Evolutionary conservation across 2,888 invertebrate species (phyloP).

Genomic region (Herminia tarsipennalis): DNA sequence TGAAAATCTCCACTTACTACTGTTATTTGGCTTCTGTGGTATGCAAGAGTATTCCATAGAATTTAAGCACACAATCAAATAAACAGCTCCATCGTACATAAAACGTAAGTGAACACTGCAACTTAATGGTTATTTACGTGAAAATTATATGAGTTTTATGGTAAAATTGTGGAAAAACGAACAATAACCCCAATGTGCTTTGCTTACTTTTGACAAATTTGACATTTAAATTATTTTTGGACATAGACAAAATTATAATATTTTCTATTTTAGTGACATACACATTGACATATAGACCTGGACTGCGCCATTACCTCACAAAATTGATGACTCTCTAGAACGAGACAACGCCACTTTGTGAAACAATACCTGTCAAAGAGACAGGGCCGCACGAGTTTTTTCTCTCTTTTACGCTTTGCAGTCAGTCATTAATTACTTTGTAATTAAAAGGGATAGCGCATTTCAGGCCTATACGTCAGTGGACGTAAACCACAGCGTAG

Average conservation of each 20-base stretch:
- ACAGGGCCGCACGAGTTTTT: no score
- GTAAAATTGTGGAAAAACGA: constrained; percentile 47
- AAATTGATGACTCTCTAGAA: no score
- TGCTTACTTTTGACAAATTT: constrained; percentile 55
- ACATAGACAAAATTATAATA: constrained; percentile 18
- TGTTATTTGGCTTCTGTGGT: constrained; percentile 64
- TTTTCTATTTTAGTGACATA: no score
- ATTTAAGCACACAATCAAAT: constrained; percentile 59
- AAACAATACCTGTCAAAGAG: no score
- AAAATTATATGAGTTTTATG: constrained; percentile 33
- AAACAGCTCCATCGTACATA: constrained; percentile 59
- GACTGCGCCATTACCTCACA: no score
- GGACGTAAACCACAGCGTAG: no score
- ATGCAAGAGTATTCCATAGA: constrained; percentile 73
- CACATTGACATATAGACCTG: no score
- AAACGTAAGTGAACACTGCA: constrained; percentile 30
- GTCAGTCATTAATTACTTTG: no score
- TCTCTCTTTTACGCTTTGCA: no score
- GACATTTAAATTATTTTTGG: constrained; percentile 5
- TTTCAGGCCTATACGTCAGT: no score
- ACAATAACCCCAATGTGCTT: constrained; percentile 58
- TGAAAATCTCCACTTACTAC: constrained; percentile 68
- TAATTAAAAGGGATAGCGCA: no score
- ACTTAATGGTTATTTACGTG: constrained; percentile 38
- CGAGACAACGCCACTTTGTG: no score